Conservation (phyloP, 2,113 vertebrate species). For the Ceratotherium simum region DNA sequence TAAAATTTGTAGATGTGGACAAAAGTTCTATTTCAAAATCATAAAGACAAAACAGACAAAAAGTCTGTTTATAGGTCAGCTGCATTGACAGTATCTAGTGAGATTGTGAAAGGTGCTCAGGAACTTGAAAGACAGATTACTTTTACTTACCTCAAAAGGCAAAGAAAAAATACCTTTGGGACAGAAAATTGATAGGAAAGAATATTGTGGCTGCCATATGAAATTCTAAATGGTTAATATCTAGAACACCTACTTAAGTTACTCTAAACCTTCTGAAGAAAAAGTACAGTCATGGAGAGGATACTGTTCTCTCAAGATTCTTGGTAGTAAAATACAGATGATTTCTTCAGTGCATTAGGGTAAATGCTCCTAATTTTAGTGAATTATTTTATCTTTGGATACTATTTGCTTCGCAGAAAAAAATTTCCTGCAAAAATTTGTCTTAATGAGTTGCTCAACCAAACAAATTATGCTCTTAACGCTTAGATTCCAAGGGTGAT, state of each 20-base stretch:
- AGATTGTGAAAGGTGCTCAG: not conserved
- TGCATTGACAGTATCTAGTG: not conserved
- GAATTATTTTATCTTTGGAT: not conserved
- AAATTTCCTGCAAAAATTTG: not conserved
- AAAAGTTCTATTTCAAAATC: conserved; percentile 15
- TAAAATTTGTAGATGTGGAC: not conserved
- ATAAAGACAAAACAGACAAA: conserved; percentile 18
- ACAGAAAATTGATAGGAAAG: not conserved
- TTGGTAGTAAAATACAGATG: not conserved
- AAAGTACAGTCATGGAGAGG: not conserved
- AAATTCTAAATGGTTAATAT: conserved; percentile 14
- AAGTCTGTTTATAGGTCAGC: not conserved
- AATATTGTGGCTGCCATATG: not conserved
- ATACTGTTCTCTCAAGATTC: not conserved
- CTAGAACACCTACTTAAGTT: not conserved
- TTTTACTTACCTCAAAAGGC: conserved; percentile 26
- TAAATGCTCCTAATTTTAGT: not conserved
- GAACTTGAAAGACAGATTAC: conserved; percentile 33
- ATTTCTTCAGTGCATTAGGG: not conserved
- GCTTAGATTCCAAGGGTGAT: not conserved
- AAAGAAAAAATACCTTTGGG: conserved; percentile 28
- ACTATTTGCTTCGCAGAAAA: not conserved
- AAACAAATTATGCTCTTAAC: not conserved
- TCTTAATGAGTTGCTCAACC: not conserved
- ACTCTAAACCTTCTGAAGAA: not conserved